These are phyloP conservation scores for Ceyx cyanopectus DNA, from an alignment of 2,113 vertebrate species.

Conservation along the genomic window DNA sequence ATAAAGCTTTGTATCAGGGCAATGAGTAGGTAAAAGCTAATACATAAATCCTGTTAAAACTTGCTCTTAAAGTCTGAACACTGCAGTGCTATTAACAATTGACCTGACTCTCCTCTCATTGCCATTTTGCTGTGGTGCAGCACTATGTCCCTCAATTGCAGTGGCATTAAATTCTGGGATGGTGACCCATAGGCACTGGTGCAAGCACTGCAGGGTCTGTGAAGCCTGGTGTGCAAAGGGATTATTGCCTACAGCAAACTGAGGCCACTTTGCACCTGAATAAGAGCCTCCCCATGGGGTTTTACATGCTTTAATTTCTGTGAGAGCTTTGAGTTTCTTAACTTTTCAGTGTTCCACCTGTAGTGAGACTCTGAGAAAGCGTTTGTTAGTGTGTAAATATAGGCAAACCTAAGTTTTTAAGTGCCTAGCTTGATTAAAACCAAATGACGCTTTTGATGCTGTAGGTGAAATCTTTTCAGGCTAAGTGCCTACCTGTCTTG, in stretches of 20 bases:
- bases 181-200: neutral
- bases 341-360: neutral
- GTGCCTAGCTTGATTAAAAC: neutral
- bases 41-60: constrained; percentile 3
- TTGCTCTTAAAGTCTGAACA: constrained; percentile 24
- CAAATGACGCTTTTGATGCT: neutral
- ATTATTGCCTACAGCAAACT: neutral
- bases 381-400: neutral
- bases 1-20: neutral
- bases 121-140: neutral
- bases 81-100: constrained; percentile 39
- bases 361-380: neutral
- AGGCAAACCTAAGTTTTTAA: neutral
- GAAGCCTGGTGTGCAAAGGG: neutral
- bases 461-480: neutral
- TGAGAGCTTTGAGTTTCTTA: neutral
- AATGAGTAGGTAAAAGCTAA: neutral
- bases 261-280: neutral
- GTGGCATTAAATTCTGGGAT: constrained; percentile 6
- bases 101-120: neutral
- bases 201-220: neutral
- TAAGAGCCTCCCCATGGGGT: neutral
- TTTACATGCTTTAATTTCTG: constrained; percentile 24
- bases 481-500: neutral
- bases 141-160: neutral